A percentile compares a stretch with the other conserved stretches of the same genome.
Conservation (phyloP, 2,113 vertebrate species). For the Carettochelys insculpta region DNA sequence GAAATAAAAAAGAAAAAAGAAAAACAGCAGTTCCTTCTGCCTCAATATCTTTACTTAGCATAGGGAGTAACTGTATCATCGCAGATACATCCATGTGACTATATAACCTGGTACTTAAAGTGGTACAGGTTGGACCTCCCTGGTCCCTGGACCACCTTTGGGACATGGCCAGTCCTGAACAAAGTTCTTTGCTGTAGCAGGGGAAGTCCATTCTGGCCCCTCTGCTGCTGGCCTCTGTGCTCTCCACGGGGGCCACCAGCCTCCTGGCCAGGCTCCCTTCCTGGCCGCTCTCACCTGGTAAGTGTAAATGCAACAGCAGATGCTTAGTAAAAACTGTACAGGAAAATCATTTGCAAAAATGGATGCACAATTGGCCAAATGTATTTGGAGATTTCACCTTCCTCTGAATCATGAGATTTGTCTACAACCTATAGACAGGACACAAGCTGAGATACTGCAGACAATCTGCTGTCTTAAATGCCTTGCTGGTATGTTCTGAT, state of each 20-base stretch:
- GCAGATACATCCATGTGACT: not conserved
- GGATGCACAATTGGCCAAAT: not conserved
- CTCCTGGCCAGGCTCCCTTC: no score
- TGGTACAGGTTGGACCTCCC: no score
- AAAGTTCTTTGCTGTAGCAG: no score
- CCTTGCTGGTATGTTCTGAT: not conserved
- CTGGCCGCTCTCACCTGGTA: not conserved
- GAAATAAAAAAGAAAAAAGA: not conserved
- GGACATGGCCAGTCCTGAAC: no score
- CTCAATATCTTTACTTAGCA: not conserved
- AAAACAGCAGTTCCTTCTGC: not conserved
- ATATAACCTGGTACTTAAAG: no score
- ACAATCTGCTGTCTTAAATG: not conserved
- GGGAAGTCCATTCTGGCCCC: no score
- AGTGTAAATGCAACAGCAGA: not conserved
- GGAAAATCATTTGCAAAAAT: slow-evolving; percentile 4
- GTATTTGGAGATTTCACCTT: not conserved
- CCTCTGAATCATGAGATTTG: not conserved
- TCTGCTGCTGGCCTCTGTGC: no score
- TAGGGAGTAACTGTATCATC: not conserved
- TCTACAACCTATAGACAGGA: not conserved
- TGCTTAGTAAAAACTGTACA: slow-evolving; percentile 13
- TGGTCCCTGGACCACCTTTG: no score
- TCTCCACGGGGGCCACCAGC: no score
- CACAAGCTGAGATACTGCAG: not conserved